Conservation (phyloP, 2,888 invertebrate genomes). For the Apotomis betuletana region DNA sequence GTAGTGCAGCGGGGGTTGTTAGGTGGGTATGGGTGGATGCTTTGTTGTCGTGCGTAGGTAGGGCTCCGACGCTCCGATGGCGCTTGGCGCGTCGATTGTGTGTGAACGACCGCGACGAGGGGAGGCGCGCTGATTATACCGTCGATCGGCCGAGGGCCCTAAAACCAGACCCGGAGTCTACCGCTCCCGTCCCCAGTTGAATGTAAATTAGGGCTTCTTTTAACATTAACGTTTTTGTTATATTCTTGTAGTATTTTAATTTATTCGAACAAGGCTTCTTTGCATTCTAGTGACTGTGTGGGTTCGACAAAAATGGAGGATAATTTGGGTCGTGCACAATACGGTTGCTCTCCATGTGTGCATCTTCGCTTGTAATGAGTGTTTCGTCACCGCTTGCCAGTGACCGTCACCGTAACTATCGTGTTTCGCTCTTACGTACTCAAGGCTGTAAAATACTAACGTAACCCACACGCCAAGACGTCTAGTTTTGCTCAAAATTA, state of each 20-base stretch:
- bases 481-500: not conserved
- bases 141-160: constrained; percentile 76
- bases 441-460: not conserved
- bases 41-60: constrained; percentile 77
- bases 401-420: constrained; percentile 42
- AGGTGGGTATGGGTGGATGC: constrained; percentile 70
- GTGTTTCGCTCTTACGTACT: not conserved
- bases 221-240: constrained; percentile 59
- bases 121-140: constrained; percentile 78
- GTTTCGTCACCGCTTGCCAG: constrained; percentile 49
- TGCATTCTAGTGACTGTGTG: constrained; percentile 40
- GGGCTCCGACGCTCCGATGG: constrained; percentile 68
- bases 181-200: constrained; percentile 56
- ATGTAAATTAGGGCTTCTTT: constrained; percentile 68
- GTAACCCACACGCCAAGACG: not conserved
- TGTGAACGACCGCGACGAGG: constrained; percentile 81
- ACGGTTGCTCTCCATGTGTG: constrained; percentile 49
- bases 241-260: constrained; percentile 48
- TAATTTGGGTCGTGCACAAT: constrained; percentile 49
- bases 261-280: constrained; percentile 51
- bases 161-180: constrained; percentile 63
- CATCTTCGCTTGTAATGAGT: constrained; percentile 54
- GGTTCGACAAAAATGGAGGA: constrained; percentile 44
- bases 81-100: constrained; percentile 74
- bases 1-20: constrained; percentile 59